Conservation (phyloP, 2,888 invertebrate genomes). For the Mythimna lalbum region DNA sequence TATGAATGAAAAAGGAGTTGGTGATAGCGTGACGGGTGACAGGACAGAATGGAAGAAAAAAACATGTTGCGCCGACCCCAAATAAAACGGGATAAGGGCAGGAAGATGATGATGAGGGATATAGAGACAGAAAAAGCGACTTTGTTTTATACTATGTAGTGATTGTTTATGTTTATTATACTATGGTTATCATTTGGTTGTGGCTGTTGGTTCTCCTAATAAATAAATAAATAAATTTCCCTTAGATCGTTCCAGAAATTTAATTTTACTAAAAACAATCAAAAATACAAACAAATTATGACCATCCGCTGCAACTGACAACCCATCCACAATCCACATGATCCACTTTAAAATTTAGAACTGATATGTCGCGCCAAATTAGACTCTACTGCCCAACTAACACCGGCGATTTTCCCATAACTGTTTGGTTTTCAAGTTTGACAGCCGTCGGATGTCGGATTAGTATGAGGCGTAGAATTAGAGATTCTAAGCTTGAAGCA, state of each 20-base stretch:
- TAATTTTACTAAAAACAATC: neutral
- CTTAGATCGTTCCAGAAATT: neutral
- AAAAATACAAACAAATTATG: conserved; percentile 1
- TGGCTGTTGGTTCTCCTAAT: no score
- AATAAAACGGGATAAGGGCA: no score
- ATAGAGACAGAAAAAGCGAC: no score
- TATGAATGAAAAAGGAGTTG: no score
- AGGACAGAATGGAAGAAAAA: no score
- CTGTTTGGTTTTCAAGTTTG: conserved; percentile 62
- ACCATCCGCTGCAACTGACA: conserved; percentile 33
- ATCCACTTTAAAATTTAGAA: conserved; percentile 60
- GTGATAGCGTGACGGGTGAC: no score
- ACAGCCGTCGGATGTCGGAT: conserved; percentile 61
- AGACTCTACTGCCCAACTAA: conserved; percentile 15
- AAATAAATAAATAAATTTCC: no score
- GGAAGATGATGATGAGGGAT: no score
- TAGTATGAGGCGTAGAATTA: conserved; percentile 58
- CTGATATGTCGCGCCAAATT: conserved; percentile 46
- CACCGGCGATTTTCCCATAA: conserved; percentile 41
- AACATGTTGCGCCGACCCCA: no score
- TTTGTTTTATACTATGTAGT: no score
- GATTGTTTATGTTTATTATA: no score
- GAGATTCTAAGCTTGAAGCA: conserved; percentile 43
- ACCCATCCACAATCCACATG: conserved; percentile 48
- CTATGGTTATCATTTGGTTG: no score